phyloP scores from a whole-genome alignment of 2,797 vertebrate species.

The Acipenser transmontanus region DNA sequence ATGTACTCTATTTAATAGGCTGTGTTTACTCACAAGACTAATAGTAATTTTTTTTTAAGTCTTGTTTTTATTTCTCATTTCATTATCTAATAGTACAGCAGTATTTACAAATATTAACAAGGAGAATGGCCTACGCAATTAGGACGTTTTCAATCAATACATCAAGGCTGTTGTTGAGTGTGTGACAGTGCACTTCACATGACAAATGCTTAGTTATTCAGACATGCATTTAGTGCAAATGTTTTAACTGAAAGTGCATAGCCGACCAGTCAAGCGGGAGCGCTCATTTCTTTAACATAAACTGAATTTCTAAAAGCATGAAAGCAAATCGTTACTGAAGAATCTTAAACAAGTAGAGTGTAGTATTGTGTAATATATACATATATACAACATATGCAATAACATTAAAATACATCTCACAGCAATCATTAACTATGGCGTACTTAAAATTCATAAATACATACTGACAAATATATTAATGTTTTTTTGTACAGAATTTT shows the following conservation, averaged over 20 bases:
- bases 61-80: constrained; percentile 34
- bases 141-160: constrained; percentile 27
- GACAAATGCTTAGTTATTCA: constrained; percentile 65
- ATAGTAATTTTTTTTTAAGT: background rate
- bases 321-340: constrained; percentile 29
- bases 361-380: constrained; percentile 37
- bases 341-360: constrained; percentile 48
- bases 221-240: constrained; percentile 71
- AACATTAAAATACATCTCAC: no score
- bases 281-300: constrained; percentile 38
- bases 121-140: constrained; percentile 37
- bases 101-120: constrained; percentile 41
- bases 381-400: no score
- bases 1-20: no score
- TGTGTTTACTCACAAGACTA: no score
- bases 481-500: constrained; percentile 26
- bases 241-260: constrained; percentile 60
- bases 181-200: constrained; percentile 67
- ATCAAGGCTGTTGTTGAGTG: constrained; percentile 39
- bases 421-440: constrained; percentile 9
- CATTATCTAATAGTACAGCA: constrained; percentile 57
- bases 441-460: constrained; percentile 38
- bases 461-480: constrained; percentile 56
- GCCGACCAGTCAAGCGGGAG: constrained; percentile 49
- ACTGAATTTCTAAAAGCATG: constrained; percentile 37